Evolutionary conservation across 2,113 vertebrate genomes (phyloP).

Genomic region (Herpetotheres cachinnans): DNA sequence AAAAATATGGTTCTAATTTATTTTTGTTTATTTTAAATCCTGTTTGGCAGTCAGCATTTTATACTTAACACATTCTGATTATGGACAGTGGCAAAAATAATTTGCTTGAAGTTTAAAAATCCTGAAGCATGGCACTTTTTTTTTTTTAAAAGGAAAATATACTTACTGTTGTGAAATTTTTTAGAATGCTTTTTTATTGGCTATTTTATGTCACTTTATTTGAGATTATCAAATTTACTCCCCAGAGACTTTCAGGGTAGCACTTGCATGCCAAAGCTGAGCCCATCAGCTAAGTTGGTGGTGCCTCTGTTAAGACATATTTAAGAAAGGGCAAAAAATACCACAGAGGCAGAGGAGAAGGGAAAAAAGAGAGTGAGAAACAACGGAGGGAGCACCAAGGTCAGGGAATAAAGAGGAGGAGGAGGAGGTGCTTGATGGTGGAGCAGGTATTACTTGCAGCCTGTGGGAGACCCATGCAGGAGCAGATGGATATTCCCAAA

Average conservation of each 20-base stretch:
- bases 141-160: not conserved
- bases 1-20: slow-evolving; percentile 3
- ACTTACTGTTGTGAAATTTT: not conserved
- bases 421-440: not conserved
- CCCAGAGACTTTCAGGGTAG: not conserved
- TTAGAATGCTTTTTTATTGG: not conserved
- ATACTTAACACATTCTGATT: not conserved
- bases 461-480: not conserved
- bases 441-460: not conserved
- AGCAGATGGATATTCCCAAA: not conserved
- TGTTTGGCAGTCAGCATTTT: not conserved
- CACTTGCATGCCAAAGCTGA: not conserved
- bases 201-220: not conserved
- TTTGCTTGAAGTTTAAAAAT: not conserved
- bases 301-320: not conserved
- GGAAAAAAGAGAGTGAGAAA: not conserved
- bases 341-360: not conserved
- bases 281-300: not conserved
- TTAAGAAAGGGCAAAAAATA: not conserved
- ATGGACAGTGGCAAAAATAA: not conserved
- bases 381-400: not conserved
- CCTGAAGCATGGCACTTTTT: not conserved
- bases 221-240: not conserved
- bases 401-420: not conserved
- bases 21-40: not conserved